Percentiles rank a stretch among this genome's conserved stretches.
These are phyloP conservation scores for Pseudomugil tenellus DNA, from an alignment of 2,797 vertebrate genomes.

Conservation along the genomic window DNA sequence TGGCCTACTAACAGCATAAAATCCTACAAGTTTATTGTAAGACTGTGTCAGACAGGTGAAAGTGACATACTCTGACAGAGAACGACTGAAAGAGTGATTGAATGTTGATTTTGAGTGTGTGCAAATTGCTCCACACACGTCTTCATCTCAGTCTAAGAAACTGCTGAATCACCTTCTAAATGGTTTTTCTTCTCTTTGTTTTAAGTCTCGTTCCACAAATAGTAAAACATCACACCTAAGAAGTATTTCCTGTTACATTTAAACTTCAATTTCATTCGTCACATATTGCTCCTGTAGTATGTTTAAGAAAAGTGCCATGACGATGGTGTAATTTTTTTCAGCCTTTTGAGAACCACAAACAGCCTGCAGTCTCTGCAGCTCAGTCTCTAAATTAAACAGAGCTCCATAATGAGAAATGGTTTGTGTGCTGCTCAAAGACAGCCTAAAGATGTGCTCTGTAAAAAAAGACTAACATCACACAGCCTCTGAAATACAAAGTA, in stretches of 20 bases:
- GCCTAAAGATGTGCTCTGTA: slow-evolving; percentile 11
- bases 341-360: slow-evolving; percentile 3
- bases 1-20: too few species aligned
- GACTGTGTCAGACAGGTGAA: too few species aligned
- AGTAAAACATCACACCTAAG: background rate
- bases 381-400: slow-evolving; percentile 24
- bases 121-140: too few species aligned
- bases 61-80: too few species aligned
- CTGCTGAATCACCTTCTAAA: too few species aligned
- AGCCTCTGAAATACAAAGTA: slow-evolving; percentile 1
- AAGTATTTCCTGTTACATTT: background rate
- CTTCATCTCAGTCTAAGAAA: too few species aligned
- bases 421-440: slow-evolving; percentile 16
- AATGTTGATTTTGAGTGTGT: too few species aligned
- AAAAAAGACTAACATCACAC: background rate
- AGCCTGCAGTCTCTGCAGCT: slow-evolving; percentile 36
- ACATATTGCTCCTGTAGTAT: slow-evolving; percentile 17
- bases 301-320: slow-evolving; percentile 8
- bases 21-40: too few species aligned
- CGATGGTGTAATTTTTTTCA: slow-evolving; percentile 31
- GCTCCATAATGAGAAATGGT: slow-evolving; percentile 27
- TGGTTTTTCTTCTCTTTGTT: too few species aligned
- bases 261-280: background rate
- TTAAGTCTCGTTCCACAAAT: background rate
- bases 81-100: too few species aligned